Percentiles rank a stretch among this genome's conserved stretches.
These are phyloP conservation scores for Drosophila yakuba DNA, from an alignment of 1,140 invertebrate genomes.

Conservation along the genomic window DNA sequence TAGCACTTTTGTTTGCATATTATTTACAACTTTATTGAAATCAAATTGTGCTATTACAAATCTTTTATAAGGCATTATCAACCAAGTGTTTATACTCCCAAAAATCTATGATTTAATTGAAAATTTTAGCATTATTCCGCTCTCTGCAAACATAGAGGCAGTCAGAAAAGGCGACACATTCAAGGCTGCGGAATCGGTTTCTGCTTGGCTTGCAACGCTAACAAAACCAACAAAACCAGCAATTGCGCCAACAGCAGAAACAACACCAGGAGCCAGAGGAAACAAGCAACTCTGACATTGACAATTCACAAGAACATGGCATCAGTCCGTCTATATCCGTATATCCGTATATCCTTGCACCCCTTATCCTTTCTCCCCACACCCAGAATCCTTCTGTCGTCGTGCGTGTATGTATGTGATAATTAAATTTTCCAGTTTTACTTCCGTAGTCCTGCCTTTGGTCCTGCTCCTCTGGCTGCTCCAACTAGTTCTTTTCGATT, in stretches of 20 bases:
- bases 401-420: slow-evolving; percentile 55
- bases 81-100: no score
- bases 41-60: no score
- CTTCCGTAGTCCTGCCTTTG: slow-evolving; percentile 56
- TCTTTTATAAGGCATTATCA: no score
- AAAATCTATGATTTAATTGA: neutral
- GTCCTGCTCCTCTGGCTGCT: slow-evolving; percentile 1
- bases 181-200: slow-evolving; percentile 37
- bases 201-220: slow-evolving; percentile 50
- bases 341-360: slow-evolving; percentile 25
- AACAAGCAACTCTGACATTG: slow-evolving; percentile 65
- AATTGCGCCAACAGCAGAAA: slow-evolving; percentile 16
- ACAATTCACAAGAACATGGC: slow-evolving; percentile 69
- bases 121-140: neutral
- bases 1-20: neutral
- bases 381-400: neutral
- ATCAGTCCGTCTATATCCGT: slow-evolving; percentile 40
- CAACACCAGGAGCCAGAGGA: slow-evolving; percentile 5
- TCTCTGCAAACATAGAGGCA: slow-evolving; percentile 3
- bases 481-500: slow-evolving; percentile 1
- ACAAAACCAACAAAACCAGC: slow-evolving; percentile 53
- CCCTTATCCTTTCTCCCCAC: neutral
- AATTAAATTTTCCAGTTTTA: slow-evolving; percentile 75
- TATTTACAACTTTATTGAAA: no score
- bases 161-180: slow-evolving; percentile 36